phyloP scores from a whole-genome alignment of 2,888 invertebrate genomes.

The Limenitis camilla region DNA sequence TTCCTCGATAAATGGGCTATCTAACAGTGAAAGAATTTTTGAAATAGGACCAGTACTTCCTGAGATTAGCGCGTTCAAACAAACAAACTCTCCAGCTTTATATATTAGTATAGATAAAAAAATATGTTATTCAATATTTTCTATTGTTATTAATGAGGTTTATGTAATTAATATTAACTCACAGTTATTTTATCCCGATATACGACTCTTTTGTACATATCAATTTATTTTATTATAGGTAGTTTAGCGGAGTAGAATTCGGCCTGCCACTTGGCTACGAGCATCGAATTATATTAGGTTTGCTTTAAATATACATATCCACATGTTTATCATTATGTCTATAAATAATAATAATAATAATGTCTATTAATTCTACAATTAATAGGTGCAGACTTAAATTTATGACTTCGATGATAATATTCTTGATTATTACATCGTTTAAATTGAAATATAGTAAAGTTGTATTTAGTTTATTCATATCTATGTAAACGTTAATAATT shows the following conservation, averaged over 20 bases:
- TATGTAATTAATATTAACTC: too few relatives aligned
- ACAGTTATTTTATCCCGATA: too few relatives aligned
- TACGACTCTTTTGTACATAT: too few relatives aligned
- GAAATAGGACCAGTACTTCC: too few relatives aligned
- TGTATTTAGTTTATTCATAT: not conserved
- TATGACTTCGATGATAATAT: not conserved
- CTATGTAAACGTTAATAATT: not conserved
- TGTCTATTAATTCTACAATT: not conserved
- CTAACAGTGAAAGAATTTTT: too few relatives aligned
- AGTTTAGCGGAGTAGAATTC: constrained; percentile 1
- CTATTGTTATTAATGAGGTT: too few relatives aligned
- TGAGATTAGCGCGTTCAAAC: too few relatives aligned
- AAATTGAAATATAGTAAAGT: constrained; percentile 1
- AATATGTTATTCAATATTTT: too few relatives aligned
- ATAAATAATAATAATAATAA: constrained; percentile 1
- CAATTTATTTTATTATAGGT: not conserved
- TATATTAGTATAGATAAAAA: too few relatives aligned
- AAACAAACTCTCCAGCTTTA: too few relatives aligned
- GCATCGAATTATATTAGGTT: constrained; percentile 3
- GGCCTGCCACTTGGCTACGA: constrained; percentile 3
- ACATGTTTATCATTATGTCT: not conserved
- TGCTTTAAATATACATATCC: not conserved
- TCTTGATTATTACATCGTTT: constrained; percentile 1
- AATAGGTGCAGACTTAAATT: constrained; percentile 1
- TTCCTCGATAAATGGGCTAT: too few relatives aligned